Evolutionary conservation across 2,888 invertebrate species (phyloP).

Genomic region (Glaucopsyche alexis): DNA sequence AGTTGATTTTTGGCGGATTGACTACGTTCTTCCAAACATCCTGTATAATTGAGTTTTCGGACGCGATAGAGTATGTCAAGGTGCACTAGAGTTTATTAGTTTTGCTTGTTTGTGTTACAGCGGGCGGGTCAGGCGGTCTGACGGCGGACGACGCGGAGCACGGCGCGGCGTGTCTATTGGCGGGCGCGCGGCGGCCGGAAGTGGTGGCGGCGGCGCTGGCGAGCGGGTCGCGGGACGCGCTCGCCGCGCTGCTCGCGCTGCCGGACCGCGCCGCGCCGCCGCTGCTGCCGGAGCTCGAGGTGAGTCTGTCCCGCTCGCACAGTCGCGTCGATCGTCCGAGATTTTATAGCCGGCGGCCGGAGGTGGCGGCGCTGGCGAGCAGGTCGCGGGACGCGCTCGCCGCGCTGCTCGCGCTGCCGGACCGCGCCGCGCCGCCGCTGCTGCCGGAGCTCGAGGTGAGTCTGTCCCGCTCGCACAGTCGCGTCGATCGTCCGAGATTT

Average conservation of each 20-base stretch:
- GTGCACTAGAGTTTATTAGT: no score
- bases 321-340: no score
- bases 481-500: no score
- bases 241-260: constrained; percentile 81
- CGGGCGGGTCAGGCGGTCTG: constrained; percentile 79
- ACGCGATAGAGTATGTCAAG: no score
- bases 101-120: constrained; percentile 23
- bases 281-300: constrained; percentile 44
- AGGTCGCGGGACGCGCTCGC: constrained; percentile 89
- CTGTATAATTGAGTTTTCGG: no score
- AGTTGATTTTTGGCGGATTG: no score
- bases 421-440: constrained; percentile 81
- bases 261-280: constrained; percentile 82
- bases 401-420: constrained; percentile 70
- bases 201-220: constrained; percentile 76
- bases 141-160: constrained; percentile 98
- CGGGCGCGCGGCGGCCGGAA: constrained; percentile 83
- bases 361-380: constrained; percentile 79
- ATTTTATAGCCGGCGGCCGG: constrained; percentile 75
- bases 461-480: no score
- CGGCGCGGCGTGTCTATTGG: constrained; percentile 89
- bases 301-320: not conserved
- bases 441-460: constrained; percentile 43
- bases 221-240: constrained; percentile 86
- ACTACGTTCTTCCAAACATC: no score